Base-by-base conservation (phyloP, 2,888 invertebrate genomes). In the Tricholauxania praeusta region DNA sequence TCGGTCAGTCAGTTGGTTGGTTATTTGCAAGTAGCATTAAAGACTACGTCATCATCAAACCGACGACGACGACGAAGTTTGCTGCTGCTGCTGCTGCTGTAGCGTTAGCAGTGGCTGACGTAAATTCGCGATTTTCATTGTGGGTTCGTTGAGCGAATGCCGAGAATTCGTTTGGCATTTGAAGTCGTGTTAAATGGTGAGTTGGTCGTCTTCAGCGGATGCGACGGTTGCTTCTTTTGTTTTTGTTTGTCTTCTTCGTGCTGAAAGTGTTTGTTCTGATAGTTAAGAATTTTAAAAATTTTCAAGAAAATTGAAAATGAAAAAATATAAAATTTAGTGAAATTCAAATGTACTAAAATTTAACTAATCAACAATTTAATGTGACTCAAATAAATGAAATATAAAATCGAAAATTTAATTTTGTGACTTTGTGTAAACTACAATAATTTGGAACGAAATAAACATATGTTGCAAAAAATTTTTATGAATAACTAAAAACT, bases 171-270 rank as follows among this genome's bases (percentile, higher is more conserved):
- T 86, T 85, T 84, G 85, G 84, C 87, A 84, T 82, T 85, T 81
- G 79, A 77, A 83, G 86, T 84, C 83, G 84, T 84, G 85, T 83
- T 84, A 80, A 84, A 83, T 82, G 85, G 86, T 85, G 82, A 87
- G 84, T 83, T 80, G 81, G 79, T 79, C 82, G 79, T 79, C 77
- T 74, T 76, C 10, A 73, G 82, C 83, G 82, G 79, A 80, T 74
- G 72, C 68, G 67, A 53, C 22, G 59, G 22, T 51, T 59, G 19
- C 12, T 22, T 53, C 47, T 17, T 59, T 51, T 19, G 49, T 52
- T 48, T 55, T 19, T 28, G 49, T 62, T 32, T 47, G 53, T 63
- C 28, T 57, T 66, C 52, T 63, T 49, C 32, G 14, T 70, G 39
- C 51, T 22, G 12, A 19, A 49, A 64, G 64, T 64, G 64, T 64